Evolutionary conservation across 1,140 invertebrate species (phyloP), one percentile per base, ranked within the genome.

Genomic region (Meloidogyne hapla): DNA sequence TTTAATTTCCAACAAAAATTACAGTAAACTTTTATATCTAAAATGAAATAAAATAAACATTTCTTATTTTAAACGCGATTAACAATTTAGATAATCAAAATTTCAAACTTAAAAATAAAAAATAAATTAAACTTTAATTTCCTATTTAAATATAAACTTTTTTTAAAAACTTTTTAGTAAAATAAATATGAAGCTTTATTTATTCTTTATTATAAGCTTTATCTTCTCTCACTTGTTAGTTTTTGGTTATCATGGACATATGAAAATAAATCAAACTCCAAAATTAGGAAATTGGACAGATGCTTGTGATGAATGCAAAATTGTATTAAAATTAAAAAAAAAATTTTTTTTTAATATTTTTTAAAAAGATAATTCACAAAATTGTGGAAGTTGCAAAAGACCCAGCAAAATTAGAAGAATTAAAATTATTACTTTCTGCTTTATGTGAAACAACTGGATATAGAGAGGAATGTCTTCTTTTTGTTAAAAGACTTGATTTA

Each of bases 391-490:
- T 86, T 40, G 79, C 79, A 12, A 71, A 85, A 23, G 85, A 87
- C 56, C 84, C 81, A 23, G 28, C 69, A 9, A 86, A 86, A 76
- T 64, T 86, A 40, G 83, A 77, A 12, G 81, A 84, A 42, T 73
- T 86, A 62, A 87, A 86, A 65, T 62, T 79, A 23, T 40, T 86
- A n/a, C 81, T 86, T 33, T 69, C 61, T 13, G 63, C 76, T 42
- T 67, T 84, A 13, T 86, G 85, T 74, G 63, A 82, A n/a, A 81
- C 84, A 69, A 87, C 85, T 74, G 79, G 69, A 23, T 87, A 86
- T 40, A 79, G 71, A 6, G 76, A 81, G 2, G 85, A 86, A 68
- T 86, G 85, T 75, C 74, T 73, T 48, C 28, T 87, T n/a, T 80
- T 86, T 69, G 85, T 86, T 67, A 75, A 64, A 56, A 81, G 83